Base-by-base conservation (phyloP, 2,113 vertebrate species). In the Coptodon bakossiorum region DNA sequence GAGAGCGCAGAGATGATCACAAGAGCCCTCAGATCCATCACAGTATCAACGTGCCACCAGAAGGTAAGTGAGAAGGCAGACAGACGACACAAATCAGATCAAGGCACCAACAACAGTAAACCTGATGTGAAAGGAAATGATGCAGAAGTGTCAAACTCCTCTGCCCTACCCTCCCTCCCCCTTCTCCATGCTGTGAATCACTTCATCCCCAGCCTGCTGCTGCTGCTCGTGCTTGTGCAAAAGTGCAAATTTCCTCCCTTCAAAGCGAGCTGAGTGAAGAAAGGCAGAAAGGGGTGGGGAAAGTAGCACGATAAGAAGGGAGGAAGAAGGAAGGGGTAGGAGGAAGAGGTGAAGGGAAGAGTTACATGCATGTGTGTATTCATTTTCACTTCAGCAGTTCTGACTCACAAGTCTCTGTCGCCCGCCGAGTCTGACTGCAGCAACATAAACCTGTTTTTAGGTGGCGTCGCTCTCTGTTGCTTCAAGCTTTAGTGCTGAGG, bases 191-290 rank as follows among this genome's bases (percentile, higher is more conserved):
- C 76, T 81, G 92, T 91, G 94, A 93, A 94, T 93, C 92, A 92
- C 86, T 89, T 88, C 89, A 89, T 91, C 90, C 73, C 88, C 81
- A 6, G 31, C 43, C 27, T 76, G 80, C 76, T 88, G 80, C 84
- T 73, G 85, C 86, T 91, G 90, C 87, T 93, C 34, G 48, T 52
- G 80, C 88, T 90, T 56, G 57, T 94, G 93, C 94, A 95, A 93
- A 91, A 63, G 34, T 95, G 96, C 95, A 96, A 78, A 94, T 94
- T 96, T 97, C 96, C 96, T 96, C 94, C 91, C 93, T 94, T 96
- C 96, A 96, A 97, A 97, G 95, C 19, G 13, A 90, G 76, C 76
- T 38, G 66, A 48, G 82, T 54, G 68, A 48, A 88, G 81, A 86
- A 48, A 12, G 54, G 83, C 59, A 68, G 43, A 66, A 27, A 86